Percentiles rank a stretch among this genome's conserved stretches.
phyloP scores from a whole-genome alignment of 2,888 invertebrate species.

The Hemithea aestivaria region DNA sequence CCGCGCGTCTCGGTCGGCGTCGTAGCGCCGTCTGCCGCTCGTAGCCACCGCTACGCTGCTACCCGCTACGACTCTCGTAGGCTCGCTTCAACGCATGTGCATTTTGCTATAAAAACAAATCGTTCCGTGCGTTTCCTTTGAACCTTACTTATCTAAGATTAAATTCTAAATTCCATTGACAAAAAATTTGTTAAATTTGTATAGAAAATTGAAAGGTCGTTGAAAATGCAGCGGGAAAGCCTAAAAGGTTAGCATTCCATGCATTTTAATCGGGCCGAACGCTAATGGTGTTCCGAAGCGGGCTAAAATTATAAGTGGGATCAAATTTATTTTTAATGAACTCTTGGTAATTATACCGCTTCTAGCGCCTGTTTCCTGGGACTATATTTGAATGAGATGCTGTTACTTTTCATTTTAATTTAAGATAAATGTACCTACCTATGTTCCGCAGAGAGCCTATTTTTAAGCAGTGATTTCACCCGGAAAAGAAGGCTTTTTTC shows the following conservation, averaged over 20 bases:
- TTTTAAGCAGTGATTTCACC: no score
- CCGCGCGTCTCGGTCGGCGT: constrained; percentile 58
- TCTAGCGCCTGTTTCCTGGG: no score
- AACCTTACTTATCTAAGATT: constrained; percentile 29
- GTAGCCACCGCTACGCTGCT: constrained; percentile 24
- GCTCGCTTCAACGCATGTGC: constrained; percentile 68
- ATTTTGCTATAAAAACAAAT: constrained; percentile 38
- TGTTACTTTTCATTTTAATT: no score
- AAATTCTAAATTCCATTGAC: constrained; percentile 27
- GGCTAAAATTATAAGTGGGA: constrained; percentile 9
- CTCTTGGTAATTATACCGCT: no score
- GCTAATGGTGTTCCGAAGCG: constrained; percentile 15
- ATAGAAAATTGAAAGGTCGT: constrained; percentile 46
- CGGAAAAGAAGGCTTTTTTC: no score
- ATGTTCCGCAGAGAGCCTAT: no score
- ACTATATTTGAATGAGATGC: no score
- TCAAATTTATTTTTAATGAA: background rate
- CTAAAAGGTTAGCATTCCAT: constrained; percentile 54
- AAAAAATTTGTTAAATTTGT: constrained; percentile 12
- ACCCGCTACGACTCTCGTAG: constrained; percentile 43
- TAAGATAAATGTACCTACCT: no score
- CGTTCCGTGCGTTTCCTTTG: constrained; percentile 25
- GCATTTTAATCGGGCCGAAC: constrained; percentile 45
- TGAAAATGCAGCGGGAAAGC: constrained; percentile 50
- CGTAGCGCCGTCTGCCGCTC: constrained; percentile 63